These are phyloP conservation scores for Ophion ellenae DNA, from an alignment of 2,888 invertebrate species.

Conservation along the genomic window DNA sequence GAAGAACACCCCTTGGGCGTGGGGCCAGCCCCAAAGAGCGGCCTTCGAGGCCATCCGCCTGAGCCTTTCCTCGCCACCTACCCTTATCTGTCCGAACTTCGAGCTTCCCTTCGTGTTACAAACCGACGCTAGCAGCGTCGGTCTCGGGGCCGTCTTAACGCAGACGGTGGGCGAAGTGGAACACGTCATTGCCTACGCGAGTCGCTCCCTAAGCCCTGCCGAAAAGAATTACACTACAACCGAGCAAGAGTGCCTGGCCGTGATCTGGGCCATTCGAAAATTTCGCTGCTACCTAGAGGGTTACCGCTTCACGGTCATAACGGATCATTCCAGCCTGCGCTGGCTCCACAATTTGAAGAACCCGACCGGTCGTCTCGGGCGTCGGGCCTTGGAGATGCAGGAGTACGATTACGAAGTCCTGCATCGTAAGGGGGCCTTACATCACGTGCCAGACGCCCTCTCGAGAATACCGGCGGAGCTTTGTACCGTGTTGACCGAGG, in stretches of 20 bases:
- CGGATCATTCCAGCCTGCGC: slow-evolving; percentile 67
- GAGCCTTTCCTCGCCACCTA: slow-evolving; percentile 54
- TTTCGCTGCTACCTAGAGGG: slow-evolving; percentile 67
- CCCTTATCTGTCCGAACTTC: slow-evolving; percentile 64
- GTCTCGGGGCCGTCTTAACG: slow-evolving; percentile 61
- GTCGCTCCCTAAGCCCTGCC: not conserved
- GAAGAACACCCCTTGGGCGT: slow-evolving; percentile 33
- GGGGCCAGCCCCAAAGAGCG: slow-evolving; percentile 31
- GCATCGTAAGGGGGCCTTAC: too few relatives aligned
- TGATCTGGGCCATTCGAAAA: slow-evolving; percentile 54
- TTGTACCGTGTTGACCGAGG: too few relatives aligned
- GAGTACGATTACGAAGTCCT: too few relatives aligned
- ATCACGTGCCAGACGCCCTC: too few relatives aligned
- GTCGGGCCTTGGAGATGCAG: too few relatives aligned
- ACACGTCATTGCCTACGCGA: slow-evolving; percentile 52
- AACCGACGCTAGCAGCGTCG: slow-evolving; percentile 62
- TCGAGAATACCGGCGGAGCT: too few relatives aligned
- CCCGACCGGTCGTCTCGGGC: slow-evolving; percentile 53
- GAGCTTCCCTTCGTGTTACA: slow-evolving; percentile 49
- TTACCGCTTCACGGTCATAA: slow-evolving; percentile 61
- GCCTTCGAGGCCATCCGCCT: slow-evolving; percentile 45
- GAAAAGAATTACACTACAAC: slow-evolving; percentile 57
- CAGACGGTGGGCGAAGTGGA: slow-evolving; percentile 51
- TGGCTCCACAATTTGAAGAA: slow-evolving; percentile 67
- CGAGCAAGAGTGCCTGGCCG: slow-evolving; percentile 57